A percentile compares a stretch with the other conserved stretches of the same genome.
Conservation (phyloP, 2,797 vertebrate genomes). For the Neomorphus geoffroyi region DNA sequence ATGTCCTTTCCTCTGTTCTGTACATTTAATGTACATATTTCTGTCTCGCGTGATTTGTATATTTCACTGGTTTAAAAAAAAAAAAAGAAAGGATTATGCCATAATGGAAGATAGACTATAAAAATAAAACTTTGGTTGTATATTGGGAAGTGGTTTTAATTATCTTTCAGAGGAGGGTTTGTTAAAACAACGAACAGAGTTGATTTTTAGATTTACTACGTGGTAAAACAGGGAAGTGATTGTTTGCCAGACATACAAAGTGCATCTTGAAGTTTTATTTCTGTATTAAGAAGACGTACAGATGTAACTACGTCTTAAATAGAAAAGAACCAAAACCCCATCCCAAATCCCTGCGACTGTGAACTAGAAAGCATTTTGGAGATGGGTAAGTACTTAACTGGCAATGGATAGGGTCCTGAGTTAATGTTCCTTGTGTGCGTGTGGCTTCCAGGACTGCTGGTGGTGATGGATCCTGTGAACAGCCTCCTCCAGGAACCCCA, state of each 20-base stretch:
- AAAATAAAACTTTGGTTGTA: constrained; percentile 83
- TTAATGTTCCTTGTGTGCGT: not conserved
- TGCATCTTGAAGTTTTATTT: constrained; percentile 51
- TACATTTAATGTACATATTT: constrained; percentile 87
- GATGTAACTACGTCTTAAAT: constrained; percentile 10
- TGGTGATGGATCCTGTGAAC: not conserved
- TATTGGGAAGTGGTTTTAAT: constrained; percentile 82
- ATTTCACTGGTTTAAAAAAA: constrained; percentile 80
- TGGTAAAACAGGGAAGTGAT: constrained; percentile 44
- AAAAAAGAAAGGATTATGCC: constrained; percentile 74
- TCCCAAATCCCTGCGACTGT: not conserved
- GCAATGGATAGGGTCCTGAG: not conserved
- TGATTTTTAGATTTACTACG: constrained; percentile 59
- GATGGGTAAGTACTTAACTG: not conserved
- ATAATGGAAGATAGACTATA: constrained; percentile 83
- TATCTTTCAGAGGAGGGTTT: constrained; percentile 71
- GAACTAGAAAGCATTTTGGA: constrained; percentile 1
- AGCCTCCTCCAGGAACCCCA: not conserved
- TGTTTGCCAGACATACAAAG: constrained; percentile 46
- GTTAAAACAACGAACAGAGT: constrained; percentile 50
- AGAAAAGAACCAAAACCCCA: not conserved
- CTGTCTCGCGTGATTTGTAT: constrained; percentile 83
- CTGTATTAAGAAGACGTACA: constrained; percentile 31
- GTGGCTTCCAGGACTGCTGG: constrained; percentile 33
- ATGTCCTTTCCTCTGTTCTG: constrained; percentile 77